Percentiles rank a stretch among this genome's conserved stretches.
phyloP scores from a whole-genome alignment of 2,113 vertebrate species.

The Amblyornis subalaris region DNA sequence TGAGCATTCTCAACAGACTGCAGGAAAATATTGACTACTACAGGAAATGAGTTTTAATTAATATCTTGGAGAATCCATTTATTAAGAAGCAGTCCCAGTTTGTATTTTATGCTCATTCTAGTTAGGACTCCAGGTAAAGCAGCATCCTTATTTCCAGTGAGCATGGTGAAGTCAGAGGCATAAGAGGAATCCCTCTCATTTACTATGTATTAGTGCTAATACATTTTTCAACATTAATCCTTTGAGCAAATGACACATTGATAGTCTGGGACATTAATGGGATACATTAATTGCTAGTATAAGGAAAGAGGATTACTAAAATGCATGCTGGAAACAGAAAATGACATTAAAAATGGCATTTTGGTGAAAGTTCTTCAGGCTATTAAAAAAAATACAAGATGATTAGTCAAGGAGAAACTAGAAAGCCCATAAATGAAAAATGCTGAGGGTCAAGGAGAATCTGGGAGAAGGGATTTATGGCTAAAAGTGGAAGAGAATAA shows the following conservation, averaged over 20 bases:
- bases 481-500: neutral
- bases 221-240: constrained; percentile 56
- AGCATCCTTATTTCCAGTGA: neutral
- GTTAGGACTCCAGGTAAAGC: neutral
- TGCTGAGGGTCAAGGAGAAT: constrained; percentile 16
- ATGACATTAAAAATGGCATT: constrained; percentile 63
- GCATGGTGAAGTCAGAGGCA: neutral
- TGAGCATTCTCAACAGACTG: neutral
- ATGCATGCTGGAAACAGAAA: constrained; percentile 53
- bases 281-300: constrained; percentile 53
- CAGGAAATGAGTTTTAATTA: neutral
- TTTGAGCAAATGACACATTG: constrained; percentile 56
- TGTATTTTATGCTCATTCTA: neutral
- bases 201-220: constrained; percentile 50
- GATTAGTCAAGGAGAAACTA: constrained; percentile 56
- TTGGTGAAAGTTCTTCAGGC: constrained; percentile 40
- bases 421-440: constrained; percentile 27
- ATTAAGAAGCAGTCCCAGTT: neutral
- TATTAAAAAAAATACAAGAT: constrained; percentile 41
- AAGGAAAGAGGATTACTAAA: constrained; percentile 64
- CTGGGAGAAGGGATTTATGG: neutral
- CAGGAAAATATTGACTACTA: neutral
- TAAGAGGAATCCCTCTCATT: constrained; percentile 44
- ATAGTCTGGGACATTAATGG: constrained; percentile 51
- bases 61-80: neutral